Evolutionary conservation across 64 coral and sea anemone species (phyloP).

Genomic region (Cladopsammia gracilis): DNA sequence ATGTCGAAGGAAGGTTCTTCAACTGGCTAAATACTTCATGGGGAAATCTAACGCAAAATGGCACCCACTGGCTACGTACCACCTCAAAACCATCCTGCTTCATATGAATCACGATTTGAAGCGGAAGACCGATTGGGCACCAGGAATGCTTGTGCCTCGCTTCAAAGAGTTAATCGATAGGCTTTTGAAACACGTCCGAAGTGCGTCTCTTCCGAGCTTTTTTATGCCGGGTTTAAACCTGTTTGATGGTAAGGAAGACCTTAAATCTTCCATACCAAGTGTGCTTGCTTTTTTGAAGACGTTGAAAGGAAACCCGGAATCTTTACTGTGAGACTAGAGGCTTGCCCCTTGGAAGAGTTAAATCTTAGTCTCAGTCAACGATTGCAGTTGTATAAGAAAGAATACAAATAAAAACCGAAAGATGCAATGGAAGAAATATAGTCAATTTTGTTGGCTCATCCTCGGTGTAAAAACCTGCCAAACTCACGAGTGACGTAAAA

Average conservation of each 20-base stretch:
- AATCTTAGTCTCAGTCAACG: neutral
- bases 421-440: too few species aligned
- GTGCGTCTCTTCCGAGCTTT: neutral
- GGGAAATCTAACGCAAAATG: neutral
- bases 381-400: too few species aligned
- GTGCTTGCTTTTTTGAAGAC: constrained; percentile 3
- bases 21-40: constrained; percentile 61
- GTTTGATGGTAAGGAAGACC: neutral
- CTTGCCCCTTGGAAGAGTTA: neutral
- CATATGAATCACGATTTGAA: constrained; percentile 14
- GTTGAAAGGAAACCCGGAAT: neutral
- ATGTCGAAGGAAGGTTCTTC: constrained; percentile 50
- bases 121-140: neutral
- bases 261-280: neutral
- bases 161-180: constrained; percentile 28
- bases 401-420: too few species aligned
- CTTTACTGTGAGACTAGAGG: neutral
- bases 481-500: too few species aligned
- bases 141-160: constrained; percentile 7
- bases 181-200: neutral
- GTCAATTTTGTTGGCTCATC: too few species aligned
- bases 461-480: too few species aligned
- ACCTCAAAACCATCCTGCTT: constrained; percentile 35
- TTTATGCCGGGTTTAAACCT: neutral
- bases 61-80: constrained; percentile 25